Base-by-base conservation (phyloP, 2,888 invertebrate species). In the Auanema sp. region DNA sequence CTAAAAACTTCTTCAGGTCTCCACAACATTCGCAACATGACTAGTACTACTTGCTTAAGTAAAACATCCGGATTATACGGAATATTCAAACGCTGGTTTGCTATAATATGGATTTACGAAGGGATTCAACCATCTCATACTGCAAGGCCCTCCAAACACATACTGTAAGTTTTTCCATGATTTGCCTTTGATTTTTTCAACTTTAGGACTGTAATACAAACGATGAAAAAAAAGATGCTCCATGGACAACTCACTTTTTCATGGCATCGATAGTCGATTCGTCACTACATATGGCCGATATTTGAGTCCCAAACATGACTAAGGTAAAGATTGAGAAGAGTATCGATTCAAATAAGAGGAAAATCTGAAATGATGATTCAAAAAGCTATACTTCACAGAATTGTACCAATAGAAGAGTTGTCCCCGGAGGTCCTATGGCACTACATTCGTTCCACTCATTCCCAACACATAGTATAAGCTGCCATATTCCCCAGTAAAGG, bases 241-340 rank as follows among this genome's bases (percentile, higher is more conserved):
- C 16, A 0, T 52, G 18, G 8, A 16, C 21, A 47, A 3, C 24
- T 52, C 24, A 72, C 71, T 60, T 66, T 59, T 72, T 78, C 65
- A 82, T 52, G 23, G 76, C 68, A 58, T 83, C 81, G 51, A 81
- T 83, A 10, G 81, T 93, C 78, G 98, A 98, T 87, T 98, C 94
- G 86, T 99, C 98, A 83, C 93, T 92, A 90, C 95, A 93, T 83
- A 98, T 97, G 25, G 97, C 95, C 84, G 93, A 92, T 49, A 98
- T 86, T 85, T 74, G 96, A 0, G 95, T 94, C 54, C 92, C 92
- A 78, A 95, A 89, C 98, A 98, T 98, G 49, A 98, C 93, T 25
- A 91, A 90, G 0, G 97, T 97, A 86, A 98, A 98, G 76, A 97
- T 92, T 23, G 95, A 93, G 87, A 98, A 98, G 54, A 98, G 88